Conservation (phyloP, 2,113 vertebrate species). For the Halcyon malimbica region DNA sequence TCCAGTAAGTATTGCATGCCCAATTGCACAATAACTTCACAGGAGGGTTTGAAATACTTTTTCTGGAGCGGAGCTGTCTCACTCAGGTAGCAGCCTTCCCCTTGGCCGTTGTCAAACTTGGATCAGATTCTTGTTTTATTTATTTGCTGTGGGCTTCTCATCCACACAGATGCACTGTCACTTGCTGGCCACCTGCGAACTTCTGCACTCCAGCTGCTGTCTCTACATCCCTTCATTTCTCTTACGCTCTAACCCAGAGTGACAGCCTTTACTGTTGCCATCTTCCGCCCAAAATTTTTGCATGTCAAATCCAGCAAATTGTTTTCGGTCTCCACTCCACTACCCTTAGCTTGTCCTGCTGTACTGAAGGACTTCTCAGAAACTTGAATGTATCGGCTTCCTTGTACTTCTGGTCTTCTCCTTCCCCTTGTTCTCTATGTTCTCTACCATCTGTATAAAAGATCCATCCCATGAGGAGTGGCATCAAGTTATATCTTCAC, state of each 20-base stretch:
- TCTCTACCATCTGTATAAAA: neutral
- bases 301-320: neutral
- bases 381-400: neutral
- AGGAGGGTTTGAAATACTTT: neutral
- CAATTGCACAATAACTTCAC: slow-evolving; percentile 31
- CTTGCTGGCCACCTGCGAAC: neutral
- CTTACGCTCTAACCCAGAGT: neutral
- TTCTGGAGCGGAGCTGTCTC: neutral
- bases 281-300: neutral
- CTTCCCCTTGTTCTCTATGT: fast-evolving
- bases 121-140: neutral
- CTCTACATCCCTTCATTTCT: neutral
- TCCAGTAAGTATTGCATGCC: slow-evolving; percentile 60
- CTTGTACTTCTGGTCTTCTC: neutral
- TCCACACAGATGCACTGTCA: neutral
- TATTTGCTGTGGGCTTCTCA: neutral
- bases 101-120: neutral
- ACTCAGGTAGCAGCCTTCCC: neutral
- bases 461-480: neutral
- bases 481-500: neutral
- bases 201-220: neutral
- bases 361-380: neutral
- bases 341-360: neutral
- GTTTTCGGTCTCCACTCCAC: neutral
- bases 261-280: neutral